Base-by-base conservation (phyloP, 2,113 vertebrate genomes). In the Corvus moneduloides region DNA sequence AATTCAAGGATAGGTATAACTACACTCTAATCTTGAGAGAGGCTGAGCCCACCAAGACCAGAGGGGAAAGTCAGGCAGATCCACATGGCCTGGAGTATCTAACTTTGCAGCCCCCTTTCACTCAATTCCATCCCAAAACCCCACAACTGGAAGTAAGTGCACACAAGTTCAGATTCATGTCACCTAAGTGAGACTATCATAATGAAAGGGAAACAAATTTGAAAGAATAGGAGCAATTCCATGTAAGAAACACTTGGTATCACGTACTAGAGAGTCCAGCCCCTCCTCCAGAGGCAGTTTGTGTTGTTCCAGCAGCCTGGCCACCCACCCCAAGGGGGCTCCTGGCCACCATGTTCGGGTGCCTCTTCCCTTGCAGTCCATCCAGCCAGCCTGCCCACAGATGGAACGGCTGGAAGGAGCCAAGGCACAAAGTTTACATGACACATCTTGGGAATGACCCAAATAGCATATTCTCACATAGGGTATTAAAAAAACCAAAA, bases 321-420 rank as follows among this genome's bases (percentile, higher is more conserved):
- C 37, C 37, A 59, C 43, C 5, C 19, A 63, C 18, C 39, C 39
- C 35, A 23, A 0, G 0, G 46, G 8, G 19, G 23, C 6, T 72
- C 61, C 41, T 33, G 33, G 10, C 37, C 76, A 39, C 14, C 0
- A 24, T 15, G 30, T 64, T 20, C 0, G 0, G 7, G 7, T 3
- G 16, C 49, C 2, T 0, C 46, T 28, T 21, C 6, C 10, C 33
- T 8, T 22, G 23, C 33, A 7, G 26, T 4, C 44, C 46, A 46
- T 6, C 14, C 46, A 35, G 33, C 7, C 72, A 35, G 32, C 43
- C 43, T 35, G 13, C 27, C 35, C 35, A 41, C 2, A 32, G 28
- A 43, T 0, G 1, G 10, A 55, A 61, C 0, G 0, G 35, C 44
- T 19, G 4, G 13, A 52, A 51, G 17, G 28, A 78, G 27, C 9